Conservation (phyloP, 2,797 vertebrate species). For the Gallinago nigripennis region DNA sequence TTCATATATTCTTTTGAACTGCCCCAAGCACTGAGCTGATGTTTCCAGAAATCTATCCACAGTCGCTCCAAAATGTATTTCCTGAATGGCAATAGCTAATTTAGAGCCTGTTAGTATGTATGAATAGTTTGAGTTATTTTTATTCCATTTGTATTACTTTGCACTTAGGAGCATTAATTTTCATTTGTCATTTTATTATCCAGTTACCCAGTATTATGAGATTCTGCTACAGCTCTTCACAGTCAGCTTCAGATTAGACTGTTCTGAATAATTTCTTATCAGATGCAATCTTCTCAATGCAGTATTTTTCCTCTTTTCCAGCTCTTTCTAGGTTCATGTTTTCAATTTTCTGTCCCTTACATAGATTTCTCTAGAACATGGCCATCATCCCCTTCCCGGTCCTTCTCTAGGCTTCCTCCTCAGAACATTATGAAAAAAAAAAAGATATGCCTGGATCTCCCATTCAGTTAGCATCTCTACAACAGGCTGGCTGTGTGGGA, state of each 20-base stretch:
- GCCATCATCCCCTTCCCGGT: background rate
- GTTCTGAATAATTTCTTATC: slow-evolving; percentile 2
- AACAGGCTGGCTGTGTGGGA: slow-evolving; percentile 60
- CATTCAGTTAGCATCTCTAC: slow-evolving; percentile 31
- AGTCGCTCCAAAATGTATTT: background rate
- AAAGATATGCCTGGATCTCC: background rate
- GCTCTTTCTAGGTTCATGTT: background rate
- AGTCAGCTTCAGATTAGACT: background rate
- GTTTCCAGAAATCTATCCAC: background rate
- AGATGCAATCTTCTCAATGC: background rate
- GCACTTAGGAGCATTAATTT: slow-evolving; percentile 33
- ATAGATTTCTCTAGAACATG: slow-evolving; percentile 12
- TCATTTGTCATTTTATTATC: slow-evolving; percentile 43
- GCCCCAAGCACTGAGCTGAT: background rate
- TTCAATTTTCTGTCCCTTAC: background rate
- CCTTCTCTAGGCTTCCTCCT: slow-evolving; percentile 31
- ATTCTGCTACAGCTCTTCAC: background rate
- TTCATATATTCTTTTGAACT: background rate
- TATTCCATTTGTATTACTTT: slow-evolving; percentile 29
- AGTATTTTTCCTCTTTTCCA: background rate
- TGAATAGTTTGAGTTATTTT: slow-evolving; percentile 31
- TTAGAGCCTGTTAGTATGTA: background rate
- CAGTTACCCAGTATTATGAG: background rate
- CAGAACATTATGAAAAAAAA: background rate
- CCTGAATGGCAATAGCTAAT: background rate